phyloP scores from a whole-genome alignment of 2,888 invertebrate species.

The Theretra japonica region DNA sequence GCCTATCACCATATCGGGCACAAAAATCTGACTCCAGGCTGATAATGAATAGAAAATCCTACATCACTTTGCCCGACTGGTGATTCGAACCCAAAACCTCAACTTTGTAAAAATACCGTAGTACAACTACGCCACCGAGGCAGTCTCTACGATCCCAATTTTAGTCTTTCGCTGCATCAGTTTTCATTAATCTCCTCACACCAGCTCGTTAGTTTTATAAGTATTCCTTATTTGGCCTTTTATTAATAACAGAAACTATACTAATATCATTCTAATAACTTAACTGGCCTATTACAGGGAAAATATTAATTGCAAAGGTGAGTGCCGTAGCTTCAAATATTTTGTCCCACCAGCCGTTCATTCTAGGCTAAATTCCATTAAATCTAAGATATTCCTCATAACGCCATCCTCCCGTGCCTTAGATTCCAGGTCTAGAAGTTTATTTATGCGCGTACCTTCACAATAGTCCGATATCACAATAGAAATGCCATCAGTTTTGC shows the following conservation, averaged over 20 bases:
- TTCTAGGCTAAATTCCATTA: neutral
- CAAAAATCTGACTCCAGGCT: no score
- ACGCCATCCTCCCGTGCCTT: conserved; percentile 34
- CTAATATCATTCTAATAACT: neutral
- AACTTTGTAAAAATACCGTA: neutral
- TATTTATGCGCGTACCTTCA: conserved; percentile 49
- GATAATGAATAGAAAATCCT: no score
- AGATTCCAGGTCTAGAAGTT: conserved; percentile 30
- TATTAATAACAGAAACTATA: no score
- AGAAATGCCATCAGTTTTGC: conserved; percentile 49
- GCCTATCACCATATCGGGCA: no score
- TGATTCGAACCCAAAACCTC: no score
- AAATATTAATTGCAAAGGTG: no score
- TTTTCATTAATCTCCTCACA: no score
- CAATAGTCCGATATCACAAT: conserved; percentile 51
- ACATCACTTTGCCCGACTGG: no score
- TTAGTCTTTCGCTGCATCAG: no score
- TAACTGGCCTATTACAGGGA: no score
- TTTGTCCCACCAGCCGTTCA: neutral
- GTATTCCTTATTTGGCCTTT: no score
- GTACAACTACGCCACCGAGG: conserved; percentile 9
- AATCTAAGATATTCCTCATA: neutral
- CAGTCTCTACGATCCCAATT: neutral
- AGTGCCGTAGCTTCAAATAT: neutral
- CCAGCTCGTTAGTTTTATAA: no score